Evolutionary conservation across 2,888 invertebrate genomes (phyloP).

Genomic region (Panopea generosa): DNA sequence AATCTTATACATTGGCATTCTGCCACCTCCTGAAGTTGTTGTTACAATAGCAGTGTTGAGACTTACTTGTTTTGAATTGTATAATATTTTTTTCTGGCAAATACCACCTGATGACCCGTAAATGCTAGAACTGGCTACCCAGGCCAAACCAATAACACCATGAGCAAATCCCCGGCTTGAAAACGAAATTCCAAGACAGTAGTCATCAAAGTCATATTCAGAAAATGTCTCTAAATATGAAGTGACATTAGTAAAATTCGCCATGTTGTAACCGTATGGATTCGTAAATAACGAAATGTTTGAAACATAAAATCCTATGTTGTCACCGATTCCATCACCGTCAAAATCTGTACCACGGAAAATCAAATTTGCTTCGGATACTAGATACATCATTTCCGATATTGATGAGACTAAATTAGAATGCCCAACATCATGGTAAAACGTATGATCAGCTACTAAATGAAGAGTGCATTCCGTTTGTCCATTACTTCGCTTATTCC

Average conservation of each 20-base stretch:
- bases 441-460: conserved; percentile 80
- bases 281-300: conserved; percentile 70
- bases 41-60: conserved; percentile 76
- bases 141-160: conserved; percentile 77
- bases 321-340: conserved; percentile 78
- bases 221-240: conserved; percentile 74
- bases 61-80: conserved; percentile 51
- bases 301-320: conserved; percentile 77
- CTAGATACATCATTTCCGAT: conserved; percentile 72
- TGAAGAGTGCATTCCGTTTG: conserved; percentile 70
- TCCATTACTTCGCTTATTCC: conserved; percentile 22
- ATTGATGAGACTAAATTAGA: conserved; percentile 62
- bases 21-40: conserved; percentile 60
- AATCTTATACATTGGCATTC: conserved; percentile 63
- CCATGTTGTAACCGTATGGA: conserved; percentile 55
- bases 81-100: conserved; percentile 66
- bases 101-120: conserved; percentile 75
- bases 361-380: conserved; percentile 77
- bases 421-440: conserved; percentile 70
- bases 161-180: conserved; percentile 72
- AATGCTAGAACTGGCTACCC: conserved; percentile 70
- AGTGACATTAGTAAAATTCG: conserved; percentile 43
- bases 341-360: conserved; percentile 81
- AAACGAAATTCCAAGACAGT: conserved; percentile 75
- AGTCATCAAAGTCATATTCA: conserved; percentile 64